Conservation (phyloP, 1,140 invertebrate species). For the Sminthurides bifidus region DNA sequence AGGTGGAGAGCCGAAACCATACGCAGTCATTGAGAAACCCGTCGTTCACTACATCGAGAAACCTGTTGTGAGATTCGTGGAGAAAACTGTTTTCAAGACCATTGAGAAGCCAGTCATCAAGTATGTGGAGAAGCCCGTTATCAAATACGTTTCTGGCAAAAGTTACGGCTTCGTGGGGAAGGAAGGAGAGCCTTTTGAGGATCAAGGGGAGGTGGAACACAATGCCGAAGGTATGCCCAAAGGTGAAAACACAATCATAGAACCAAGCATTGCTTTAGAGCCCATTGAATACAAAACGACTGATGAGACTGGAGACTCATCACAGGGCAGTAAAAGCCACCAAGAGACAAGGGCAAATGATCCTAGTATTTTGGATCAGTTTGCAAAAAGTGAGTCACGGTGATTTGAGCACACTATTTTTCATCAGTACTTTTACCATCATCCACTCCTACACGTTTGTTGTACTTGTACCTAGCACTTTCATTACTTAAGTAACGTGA, state of each 20-base stretch:
- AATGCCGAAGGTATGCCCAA: not conserved
- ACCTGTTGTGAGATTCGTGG: not conserved
- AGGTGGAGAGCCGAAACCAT: not conserved
- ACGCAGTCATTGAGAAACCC: slow-evolving; percentile 3
- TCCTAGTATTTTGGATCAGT: too few species aligned
- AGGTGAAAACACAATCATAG: not conserved
- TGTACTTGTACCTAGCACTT: too few species aligned
- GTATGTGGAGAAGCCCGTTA: not conserved
- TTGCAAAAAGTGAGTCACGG: too few species aligned
- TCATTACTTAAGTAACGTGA: too few species aligned
- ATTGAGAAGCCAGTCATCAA: not conserved
- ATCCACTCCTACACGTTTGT: too few species aligned
- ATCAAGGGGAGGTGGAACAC: not conserved
- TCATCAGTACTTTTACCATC: too few species aligned
- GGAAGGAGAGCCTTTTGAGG: not conserved
- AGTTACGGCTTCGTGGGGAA: not conserved
- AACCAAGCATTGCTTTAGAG: too few species aligned
- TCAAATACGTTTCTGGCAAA: not conserved
- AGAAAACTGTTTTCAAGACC: not conserved
- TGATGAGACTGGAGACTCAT: too few species aligned
- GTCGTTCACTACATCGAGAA: not conserved
- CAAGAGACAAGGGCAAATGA: too few species aligned
- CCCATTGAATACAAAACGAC: too few species aligned
- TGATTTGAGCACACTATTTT: too few species aligned
- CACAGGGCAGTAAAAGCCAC: too few species aligned